phyloP scores from a whole-genome alignment of 2,113 vertebrate genomes.

The Pterocles gutturalis region DNA sequence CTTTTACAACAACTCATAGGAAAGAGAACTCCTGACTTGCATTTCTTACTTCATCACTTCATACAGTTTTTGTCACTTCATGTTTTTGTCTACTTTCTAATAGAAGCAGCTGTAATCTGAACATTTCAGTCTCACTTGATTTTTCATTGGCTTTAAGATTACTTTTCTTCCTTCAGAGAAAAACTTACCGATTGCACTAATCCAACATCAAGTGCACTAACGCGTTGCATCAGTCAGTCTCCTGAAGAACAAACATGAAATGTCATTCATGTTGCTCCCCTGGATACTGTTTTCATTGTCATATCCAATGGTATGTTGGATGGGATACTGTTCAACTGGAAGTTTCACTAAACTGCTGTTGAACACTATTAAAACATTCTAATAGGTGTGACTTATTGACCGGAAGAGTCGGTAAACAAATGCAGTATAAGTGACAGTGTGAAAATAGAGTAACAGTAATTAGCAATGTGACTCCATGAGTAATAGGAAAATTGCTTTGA shows the following conservation, averaged over 20 bases:
- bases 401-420: slow-evolving; percentile 64
- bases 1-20: background rate
- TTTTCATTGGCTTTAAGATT: background rate
- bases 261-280: background rate
- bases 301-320: slow-evolving; percentile 63
- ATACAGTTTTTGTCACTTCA: background rate
- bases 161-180: background rate
- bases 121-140: background rate
- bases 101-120: background rate
- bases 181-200: background rate
- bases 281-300: slow-evolving; percentile 38
- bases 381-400: slow-evolving; percentile 64
- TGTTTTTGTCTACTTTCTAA: background rate
- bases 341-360: slow-evolving; percentile 13
- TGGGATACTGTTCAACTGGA: slow-evolving; percentile 34
- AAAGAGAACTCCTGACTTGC: background rate
- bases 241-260: background rate
- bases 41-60: background rate
- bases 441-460: slow-evolving; percentile 40
- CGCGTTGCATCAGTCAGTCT: background rate
- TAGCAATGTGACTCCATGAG: slow-evolving; percentile 56
- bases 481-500: slow-evolving; percentile 57
- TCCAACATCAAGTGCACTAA: background rate
- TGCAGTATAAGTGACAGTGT: slow-evolving; percentile 50
- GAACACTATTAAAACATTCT: slow-evolving; percentile 6